Conservation (phyloP, 2,113 vertebrate genomes). For the Drymodes brunneopygia region DNA sequence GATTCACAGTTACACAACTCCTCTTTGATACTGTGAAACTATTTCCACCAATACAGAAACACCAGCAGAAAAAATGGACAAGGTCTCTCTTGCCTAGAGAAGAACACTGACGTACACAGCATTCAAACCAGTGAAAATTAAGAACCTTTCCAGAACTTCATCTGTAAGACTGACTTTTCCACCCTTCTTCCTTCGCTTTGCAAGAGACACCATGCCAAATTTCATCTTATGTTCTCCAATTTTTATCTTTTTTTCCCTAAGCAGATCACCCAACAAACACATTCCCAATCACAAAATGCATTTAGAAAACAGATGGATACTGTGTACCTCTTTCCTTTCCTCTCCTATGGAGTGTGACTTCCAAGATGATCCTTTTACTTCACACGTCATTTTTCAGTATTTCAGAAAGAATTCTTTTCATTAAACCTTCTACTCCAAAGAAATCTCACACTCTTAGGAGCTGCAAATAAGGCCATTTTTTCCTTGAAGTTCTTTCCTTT, state of each 20-base stretch:
- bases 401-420: not conserved
- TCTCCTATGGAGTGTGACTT: not conserved
- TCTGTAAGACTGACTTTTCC: not conserved
- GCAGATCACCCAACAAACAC: not conserved
- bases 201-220: not conserved
- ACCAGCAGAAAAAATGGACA: not conserved
- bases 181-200: not conserved
- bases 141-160: not conserved
- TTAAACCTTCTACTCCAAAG: not conserved
- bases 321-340: not conserved
- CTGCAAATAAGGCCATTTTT: not conserved
- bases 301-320: not conserved
- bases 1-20: not conserved
- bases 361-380: not conserved
- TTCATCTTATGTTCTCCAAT: not conserved
- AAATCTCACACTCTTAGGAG: not conserved
- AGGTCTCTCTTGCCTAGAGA: not conserved
- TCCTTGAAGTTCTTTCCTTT: not conserved
- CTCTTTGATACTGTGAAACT: not conserved
- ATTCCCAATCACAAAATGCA: not conserved
- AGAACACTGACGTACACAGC: not conserved
- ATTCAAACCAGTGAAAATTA: not conserved
- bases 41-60: not conserved
- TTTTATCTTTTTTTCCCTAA: not conserved
- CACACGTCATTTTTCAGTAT: not conserved